Conservation (phyloP, 2,888 invertebrate species). For the Polymixis lichenea region DNA sequence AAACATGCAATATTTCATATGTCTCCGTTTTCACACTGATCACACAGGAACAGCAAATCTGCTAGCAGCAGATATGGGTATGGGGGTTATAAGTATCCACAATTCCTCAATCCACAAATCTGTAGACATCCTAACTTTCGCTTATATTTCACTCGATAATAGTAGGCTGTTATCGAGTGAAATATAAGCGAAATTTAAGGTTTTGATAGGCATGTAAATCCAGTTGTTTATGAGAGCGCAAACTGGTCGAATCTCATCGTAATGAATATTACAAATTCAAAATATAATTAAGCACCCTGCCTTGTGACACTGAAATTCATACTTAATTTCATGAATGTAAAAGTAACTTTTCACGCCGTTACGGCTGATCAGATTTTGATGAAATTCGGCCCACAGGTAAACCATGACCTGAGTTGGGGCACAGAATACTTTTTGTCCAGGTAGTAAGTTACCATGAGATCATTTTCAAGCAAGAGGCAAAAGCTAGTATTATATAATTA, state of each 20-base stretch:
- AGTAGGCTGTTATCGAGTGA: no score
- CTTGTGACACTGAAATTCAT: background rate
- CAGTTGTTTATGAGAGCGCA: background rate
- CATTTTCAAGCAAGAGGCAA: background rate
- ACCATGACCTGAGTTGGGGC: background rate
- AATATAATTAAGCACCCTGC: background rate
- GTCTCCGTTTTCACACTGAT: no score
- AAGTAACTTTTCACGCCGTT: background rate
- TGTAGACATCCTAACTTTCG: no score
- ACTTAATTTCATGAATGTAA: background rate
- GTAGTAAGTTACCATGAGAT: background rate
- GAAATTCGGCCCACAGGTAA: background rate
- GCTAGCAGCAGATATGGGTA: background rate
- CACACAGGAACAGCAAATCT: background rate
- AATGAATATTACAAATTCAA: background rate
- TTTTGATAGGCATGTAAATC: background rate
- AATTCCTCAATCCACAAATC: no score
- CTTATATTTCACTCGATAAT: no score
- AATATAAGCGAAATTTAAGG: background rate
- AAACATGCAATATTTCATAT: background rate
- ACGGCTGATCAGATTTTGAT: background rate
- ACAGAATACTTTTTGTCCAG: background rate
- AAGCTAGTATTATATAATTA: background rate
- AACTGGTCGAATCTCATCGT: background rate
- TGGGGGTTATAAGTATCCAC: no score